phyloP scores from a whole-genome alignment of 2,888 invertebrate species.

The Anodontia alba region DNA sequence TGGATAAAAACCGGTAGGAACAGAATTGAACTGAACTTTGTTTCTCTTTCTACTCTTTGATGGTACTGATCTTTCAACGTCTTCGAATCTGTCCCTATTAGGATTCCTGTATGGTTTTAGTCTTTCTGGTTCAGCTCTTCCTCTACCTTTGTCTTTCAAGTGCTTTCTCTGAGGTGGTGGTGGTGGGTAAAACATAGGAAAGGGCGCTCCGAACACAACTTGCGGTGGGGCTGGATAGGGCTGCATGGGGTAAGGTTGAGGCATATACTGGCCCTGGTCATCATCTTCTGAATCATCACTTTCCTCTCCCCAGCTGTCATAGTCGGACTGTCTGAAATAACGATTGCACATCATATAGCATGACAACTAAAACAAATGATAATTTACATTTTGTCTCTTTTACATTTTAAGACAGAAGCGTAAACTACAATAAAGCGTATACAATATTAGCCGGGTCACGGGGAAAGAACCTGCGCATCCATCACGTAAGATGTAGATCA shows the following conservation, averaged over 20 bases:
- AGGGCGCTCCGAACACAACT: conserved; percentile 74
- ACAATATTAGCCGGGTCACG: too few species aligned
- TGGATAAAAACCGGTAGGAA: conserved; percentile 46
- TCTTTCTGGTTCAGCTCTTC: conserved; percentile 32
- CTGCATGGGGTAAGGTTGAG: conserved; percentile 64
- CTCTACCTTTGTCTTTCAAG: conserved; percentile 24
- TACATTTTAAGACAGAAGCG: too few species aligned
- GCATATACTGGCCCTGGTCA: conserved; percentile 66
- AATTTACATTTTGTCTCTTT: too few species aligned
- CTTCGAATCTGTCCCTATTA: conserved; percentile 44
- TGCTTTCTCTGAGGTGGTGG: conserved; percentile 63
- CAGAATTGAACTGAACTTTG: conserved; percentile 51
- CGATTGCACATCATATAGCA: not conserved
- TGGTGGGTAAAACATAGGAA: conserved; percentile 77
- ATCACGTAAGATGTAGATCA: too few species aligned
- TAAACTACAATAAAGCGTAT: too few species aligned
- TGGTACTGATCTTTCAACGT: conserved; percentile 51
- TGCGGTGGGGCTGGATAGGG: conserved; percentile 60
- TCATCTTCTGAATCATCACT: conserved; percentile 69
- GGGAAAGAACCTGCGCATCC: too few species aligned
- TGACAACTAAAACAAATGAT: too few species aligned
- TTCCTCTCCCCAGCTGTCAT: conserved; percentile 81
- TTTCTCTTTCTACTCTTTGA: conserved; percentile 45
- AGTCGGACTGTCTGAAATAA: conserved; percentile 65
- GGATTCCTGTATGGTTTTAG: conserved; percentile 13